These are phyloP conservation scores for Melanotaenia parkinsoni DNA, from an alignment of 2,797 vertebrate species.

Conservation along the genomic window DNA sequence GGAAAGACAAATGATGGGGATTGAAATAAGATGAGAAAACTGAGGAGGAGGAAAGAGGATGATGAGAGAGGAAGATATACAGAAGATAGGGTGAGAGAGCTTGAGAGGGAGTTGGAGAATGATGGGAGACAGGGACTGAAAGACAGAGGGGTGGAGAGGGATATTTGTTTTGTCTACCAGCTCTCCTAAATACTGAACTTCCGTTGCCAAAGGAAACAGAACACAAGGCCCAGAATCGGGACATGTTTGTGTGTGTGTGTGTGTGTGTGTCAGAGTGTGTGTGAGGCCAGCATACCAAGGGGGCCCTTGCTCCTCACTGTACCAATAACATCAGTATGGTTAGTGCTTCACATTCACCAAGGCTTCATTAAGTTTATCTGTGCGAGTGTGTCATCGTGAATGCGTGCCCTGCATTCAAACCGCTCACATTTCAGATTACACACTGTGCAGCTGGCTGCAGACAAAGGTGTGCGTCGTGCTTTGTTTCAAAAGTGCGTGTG, in stretches of 20 bases:
- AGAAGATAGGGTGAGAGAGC: constrained; percentile 17
- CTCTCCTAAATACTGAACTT: constrained; percentile 77
- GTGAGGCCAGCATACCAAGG: constrained; percentile 73
- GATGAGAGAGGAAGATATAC: constrained; percentile 36
- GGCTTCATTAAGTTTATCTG: constrained; percentile 71
- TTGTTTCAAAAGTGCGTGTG: constrained; percentile 64
- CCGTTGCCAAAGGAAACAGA: constrained; percentile 78
- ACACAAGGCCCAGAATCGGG: constrained; percentile 61
- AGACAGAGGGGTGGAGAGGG: constrained; percentile 49
- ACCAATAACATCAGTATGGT: constrained; percentile 76
- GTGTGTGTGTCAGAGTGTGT: constrained; percentile 47
- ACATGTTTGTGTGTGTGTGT: constrained; percentile 18
- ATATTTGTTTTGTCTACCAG: constrained; percentile 81
- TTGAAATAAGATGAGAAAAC: constrained; percentile 39
- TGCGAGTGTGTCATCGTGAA: constrained; percentile 22
- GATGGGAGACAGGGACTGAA: constrained; percentile 23
- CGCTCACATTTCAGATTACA: constrained; percentile 24
- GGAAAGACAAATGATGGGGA: constrained; percentile 42
- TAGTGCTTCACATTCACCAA: constrained; percentile 56
- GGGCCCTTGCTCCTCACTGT: constrained; percentile 73
- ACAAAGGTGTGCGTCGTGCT: constrained; percentile 71
- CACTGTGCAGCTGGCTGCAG: constrained; percentile 65
- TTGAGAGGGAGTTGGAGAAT: constrained; percentile 22
- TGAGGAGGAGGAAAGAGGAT: constrained; percentile 20
- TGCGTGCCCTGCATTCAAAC: constrained; percentile 42